Evolutionary conservation across 1,140 invertebrate genomes (phyloP).

Genomic region (Zaprionus ghesquierei): DNA sequence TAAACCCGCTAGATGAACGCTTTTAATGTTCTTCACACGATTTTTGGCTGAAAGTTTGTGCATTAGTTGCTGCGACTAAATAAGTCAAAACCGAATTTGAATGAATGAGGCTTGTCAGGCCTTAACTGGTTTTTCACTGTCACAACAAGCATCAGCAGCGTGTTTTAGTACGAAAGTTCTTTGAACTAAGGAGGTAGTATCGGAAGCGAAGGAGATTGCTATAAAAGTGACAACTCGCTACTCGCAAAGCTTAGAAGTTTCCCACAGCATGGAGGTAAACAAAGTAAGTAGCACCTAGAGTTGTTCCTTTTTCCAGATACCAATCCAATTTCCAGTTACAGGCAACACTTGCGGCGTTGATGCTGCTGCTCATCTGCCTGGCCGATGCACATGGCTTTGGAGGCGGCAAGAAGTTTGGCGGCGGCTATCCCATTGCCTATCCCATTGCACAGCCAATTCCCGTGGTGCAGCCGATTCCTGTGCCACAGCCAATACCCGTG

Average conservation of each 20-base stretch:
- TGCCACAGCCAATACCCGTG: conserved; percentile 40
- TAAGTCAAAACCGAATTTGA: conserved; percentile 44
- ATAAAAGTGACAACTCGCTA: conserved; percentile 50
- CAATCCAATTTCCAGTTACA: not conserved
- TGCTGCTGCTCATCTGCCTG: conserved; percentile 32
- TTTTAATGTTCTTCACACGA: conserved; percentile 70
- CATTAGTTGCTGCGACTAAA: conserved; percentile 66
- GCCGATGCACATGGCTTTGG: conserved; percentile 52
- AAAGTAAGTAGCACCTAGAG: conserved; percentile 39
- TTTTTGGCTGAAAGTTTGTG: conserved; percentile 44
- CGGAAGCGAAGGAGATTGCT: conserved; percentile 56
- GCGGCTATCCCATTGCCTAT: conserved; percentile 54
- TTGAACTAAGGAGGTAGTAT: conserved; percentile 70
- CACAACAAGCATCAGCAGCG: conserved; percentile 30
- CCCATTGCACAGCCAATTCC: conserved; percentile 57
- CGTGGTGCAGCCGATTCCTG: conserved; percentile 33
- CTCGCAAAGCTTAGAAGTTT: conserved; percentile 45
- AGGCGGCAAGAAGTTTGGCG: conserved; percentile 37
- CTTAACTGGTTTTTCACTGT: conserved; percentile 60
- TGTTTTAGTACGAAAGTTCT: conserved; percentile 43
- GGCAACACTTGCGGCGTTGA: conserved; percentile 15
- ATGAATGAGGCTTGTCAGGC: conserved; percentile 14
- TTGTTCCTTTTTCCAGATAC: not conserved
- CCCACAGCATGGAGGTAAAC: conserved; percentile 40
- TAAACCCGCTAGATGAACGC: conserved; percentile 60